These are phyloP conservation scores for Ormyrus labotus DNA, from an alignment of 2,888 invertebrate genomes.

Conservation along the genomic window DNA sequence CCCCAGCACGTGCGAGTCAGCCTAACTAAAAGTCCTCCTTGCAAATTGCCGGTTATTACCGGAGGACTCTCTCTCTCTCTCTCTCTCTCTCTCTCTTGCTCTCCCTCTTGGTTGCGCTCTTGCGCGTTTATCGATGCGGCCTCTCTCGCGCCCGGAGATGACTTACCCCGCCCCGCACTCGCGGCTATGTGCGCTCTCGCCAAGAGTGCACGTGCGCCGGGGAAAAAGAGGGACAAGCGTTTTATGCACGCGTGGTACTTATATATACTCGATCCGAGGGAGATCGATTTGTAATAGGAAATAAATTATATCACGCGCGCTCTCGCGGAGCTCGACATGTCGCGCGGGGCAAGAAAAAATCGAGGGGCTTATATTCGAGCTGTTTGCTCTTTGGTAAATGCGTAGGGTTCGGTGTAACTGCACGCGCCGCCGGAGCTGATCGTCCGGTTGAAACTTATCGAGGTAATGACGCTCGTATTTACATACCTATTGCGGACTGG, in stretches of 20 bases:
- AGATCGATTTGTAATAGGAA: slow-evolving; percentile 50
- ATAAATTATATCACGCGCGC: slow-evolving; percentile 44
- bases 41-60: slow-evolving; percentile 75
- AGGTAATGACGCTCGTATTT: no score
- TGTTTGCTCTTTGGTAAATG: slow-evolving; percentile 3
- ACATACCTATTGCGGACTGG: no score
- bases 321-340: slow-evolving; percentile 42
- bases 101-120: slow-evolving; percentile 53
- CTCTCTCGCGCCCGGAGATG: slow-evolving; percentile 47
- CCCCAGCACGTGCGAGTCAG: slow-evolving; percentile 54
- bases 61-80: slow-evolving; percentile 56
- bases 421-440: neutral
- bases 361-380: neutral
- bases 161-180: slow-evolving; percentile 43
- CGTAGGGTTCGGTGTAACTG: neutral
- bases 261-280: slow-evolving; percentile 51
- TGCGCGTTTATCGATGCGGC: slow-evolving; percentile 70
- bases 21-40: slow-evolving; percentile 72
- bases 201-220: neutral
- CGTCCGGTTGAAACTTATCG: no score
- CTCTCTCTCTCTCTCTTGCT: no score
- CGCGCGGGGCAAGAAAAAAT: slow-evolving; percentile 21
- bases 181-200: neutral
- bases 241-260: slow-evolving; percentile 14
- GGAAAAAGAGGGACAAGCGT: neutral